A percentile compares a stretch with the other conserved stretches of the same genome.
Evolutionary conservation across 2,888 invertebrate species (phyloP).

Genomic region (Molanna angustata): DNA sequence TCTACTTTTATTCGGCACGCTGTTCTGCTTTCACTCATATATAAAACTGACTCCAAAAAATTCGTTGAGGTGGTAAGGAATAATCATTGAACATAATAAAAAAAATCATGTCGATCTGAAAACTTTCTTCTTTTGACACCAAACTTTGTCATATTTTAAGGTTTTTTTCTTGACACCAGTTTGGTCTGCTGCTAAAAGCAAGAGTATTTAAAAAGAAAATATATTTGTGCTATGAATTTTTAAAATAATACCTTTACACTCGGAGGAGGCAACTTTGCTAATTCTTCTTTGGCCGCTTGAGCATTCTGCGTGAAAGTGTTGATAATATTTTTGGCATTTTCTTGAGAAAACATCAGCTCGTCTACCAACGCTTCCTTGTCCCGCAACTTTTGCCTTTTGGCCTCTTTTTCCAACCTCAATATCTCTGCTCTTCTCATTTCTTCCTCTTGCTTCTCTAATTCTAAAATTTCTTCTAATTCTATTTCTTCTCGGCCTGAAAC

Average conservation of each 20-base stretch:
- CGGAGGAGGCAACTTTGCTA: slow-evolving; percentile 45
- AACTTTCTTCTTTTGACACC: no score
- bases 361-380: slow-evolving; percentile 92
- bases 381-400: slow-evolving; percentile 77
- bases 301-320: slow-evolving; percentile 72
- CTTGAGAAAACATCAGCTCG: slow-evolving; percentile 90
- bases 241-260: slow-evolving; percentile 49
- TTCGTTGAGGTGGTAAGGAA: no score
- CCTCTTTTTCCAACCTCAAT: slow-evolving; percentile 63
- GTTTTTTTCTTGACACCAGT: no score
- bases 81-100: no score
- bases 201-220: no score
- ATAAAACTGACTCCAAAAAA: no score
- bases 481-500: slow-evolving; percentile 70
- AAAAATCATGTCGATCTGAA: no score
- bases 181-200: no score
- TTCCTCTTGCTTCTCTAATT: slow-evolving; percentile 76
- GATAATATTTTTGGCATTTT: slow-evolving; percentile 84
- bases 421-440: slow-evolving; percentile 71
- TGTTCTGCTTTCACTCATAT: no score
- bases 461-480: slow-evolving; percentile 81
- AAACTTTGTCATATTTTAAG: no score
- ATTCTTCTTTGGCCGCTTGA: slow-evolving; percentile 65
- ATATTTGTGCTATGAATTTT: no score
- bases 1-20: no score